A percentile compares a stretch with the other conserved stretches of the same genome.
Evolutionary conservation across 2,113 vertebrate species (phyloP).

Genomic region (Poeciliopsis turrubarensis): DNA sequence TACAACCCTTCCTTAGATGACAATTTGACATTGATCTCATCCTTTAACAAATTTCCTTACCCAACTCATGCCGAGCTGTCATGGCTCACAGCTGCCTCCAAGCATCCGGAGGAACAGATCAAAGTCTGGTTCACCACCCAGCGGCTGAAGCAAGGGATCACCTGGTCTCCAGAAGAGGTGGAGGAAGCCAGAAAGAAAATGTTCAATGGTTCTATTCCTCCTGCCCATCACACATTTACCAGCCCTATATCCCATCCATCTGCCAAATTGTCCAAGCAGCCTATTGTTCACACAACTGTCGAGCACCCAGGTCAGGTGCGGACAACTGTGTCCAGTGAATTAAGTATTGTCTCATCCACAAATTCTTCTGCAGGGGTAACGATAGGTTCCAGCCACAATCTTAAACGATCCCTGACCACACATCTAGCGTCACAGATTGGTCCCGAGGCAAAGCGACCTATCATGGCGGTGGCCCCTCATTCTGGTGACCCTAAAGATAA

Average conservation of each 20-base stretch:
- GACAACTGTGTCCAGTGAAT: constrained; percentile 25
- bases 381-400: constrained; percentile 17
- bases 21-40: constrained; percentile 91
- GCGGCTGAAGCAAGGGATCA: constrained; percentile 95
- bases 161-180: constrained; percentile 98
- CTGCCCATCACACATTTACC: constrained; percentile 87
- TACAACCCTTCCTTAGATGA: constrained; percentile 93
- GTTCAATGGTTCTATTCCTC: constrained; percentile 94
- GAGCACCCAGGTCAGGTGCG: constrained; percentile 25
- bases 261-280: constrained; percentile 82
- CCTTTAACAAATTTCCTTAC: constrained; percentile 97
- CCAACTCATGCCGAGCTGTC: constrained; percentile 94
- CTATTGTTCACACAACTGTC: constrained; percentile 56
- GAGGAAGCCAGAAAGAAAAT: constrained; percentile 99
- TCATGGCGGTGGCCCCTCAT: constrained; percentile 71
- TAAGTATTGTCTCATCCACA: constrained; percentile 1
- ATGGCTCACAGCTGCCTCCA: constrained; percentile 94
- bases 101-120: constrained; percentile 95
- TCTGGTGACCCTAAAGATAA: constrained; percentile 71
- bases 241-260: constrained; percentile 75
- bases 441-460: constrained; percentile 70
- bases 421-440: constrained; percentile 41
- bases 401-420: constrained; percentile 62
- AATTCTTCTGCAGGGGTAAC: background rate
- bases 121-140: constrained; percentile 97